Evolutionary conservation across 1,140 invertebrate genomes (phyloP).

Genomic region (Drosophila leontia): DNA sequence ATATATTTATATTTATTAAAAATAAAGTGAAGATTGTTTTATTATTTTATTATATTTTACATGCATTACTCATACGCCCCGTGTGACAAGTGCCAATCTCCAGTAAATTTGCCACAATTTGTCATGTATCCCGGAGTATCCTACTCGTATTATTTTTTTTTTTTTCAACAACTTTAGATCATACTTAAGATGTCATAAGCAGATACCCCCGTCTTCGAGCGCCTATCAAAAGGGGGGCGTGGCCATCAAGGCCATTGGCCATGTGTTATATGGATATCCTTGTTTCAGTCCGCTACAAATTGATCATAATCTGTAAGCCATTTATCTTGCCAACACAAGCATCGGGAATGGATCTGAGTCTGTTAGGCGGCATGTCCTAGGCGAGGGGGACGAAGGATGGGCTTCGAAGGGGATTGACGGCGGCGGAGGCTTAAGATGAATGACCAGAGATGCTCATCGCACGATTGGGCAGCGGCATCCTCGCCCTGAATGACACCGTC

Average conservation of each 20-base stretch:
- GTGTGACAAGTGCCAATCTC: conserved; percentile 50
- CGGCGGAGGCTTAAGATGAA: conserved; percentile 69
- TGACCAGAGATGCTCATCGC: conserved; percentile 70
- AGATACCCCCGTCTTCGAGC: conserved; percentile 45
- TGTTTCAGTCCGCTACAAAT: conserved; percentile 69
- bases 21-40: not conserved
- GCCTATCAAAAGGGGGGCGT: conserved; percentile 55
- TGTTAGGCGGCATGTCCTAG: conserved; percentile 13
- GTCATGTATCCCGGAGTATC: conserved; percentile 48
- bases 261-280: conserved; percentile 42
- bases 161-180: conserved; percentile 31
- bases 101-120: conserved; percentile 58
- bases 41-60: not conserved
- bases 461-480: conserved; percentile 69
- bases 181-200: conserved; percentile 77
- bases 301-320: conserved; percentile 81
- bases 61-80: conserved; percentile 40
- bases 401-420: conserved; percentile 10
- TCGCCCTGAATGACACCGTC: conserved; percentile 68
- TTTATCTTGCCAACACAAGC: conserved; percentile 66
- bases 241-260: conserved; percentile 56
- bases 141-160: conserved; percentile 21
- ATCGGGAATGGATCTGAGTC: conserved; percentile 36
- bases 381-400: not conserved
- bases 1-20: not conserved